Base-by-base conservation (phyloP, 2,797 vertebrate species). In the Carapus acus region DNA sequence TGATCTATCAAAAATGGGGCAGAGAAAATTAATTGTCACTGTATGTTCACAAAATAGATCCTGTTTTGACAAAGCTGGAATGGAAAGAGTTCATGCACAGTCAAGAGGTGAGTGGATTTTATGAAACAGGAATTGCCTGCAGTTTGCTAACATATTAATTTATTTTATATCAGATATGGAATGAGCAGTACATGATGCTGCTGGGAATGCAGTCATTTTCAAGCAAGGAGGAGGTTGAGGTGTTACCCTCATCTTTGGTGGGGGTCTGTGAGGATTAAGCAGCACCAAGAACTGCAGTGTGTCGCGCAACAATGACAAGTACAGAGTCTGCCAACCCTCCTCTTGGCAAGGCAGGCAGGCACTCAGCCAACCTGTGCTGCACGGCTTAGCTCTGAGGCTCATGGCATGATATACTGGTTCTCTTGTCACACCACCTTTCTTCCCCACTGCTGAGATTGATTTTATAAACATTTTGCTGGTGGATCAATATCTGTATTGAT, bases 401-500 rank as follows among this genome's bases (percentile, higher is more conserved):
- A 88, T 89, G 85, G 85, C 86, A 83, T 76, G 71, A 77, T 76
- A 90, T 61, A 49, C 57, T 69, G 82, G 80, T 80, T 82, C 78
- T 79, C 76, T 67, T 27, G 34, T 89, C 73, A 61, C 75, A 67
- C 70, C 76, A 69, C 83, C 83, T 74, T 74, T 64, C 62, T 75
- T 63, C 62, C 62, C 20, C 75, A 84, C 86, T 88, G 84, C 88
- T 87, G 84, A 80, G 86, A 88, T 94, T 92, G 93, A 96, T 97
- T 96, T 96, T 96, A 94, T 94, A 97, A 98, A 97, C 95, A 96
- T 97, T 97, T 97, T 90, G 88, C 89, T 93, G 90, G 83, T 89
- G 88, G 93, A 98, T 98, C 96, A 96, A 98, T 98, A 98, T 89
- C 88, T 75, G 91, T 97, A 98, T 98, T 97, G 96, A 98, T 98